Evolutionary conservation across 2,888 invertebrate genomes (phyloP), one percentile per base, ranked within the genome.

Genomic region (Aplocera efformata): DNA sequence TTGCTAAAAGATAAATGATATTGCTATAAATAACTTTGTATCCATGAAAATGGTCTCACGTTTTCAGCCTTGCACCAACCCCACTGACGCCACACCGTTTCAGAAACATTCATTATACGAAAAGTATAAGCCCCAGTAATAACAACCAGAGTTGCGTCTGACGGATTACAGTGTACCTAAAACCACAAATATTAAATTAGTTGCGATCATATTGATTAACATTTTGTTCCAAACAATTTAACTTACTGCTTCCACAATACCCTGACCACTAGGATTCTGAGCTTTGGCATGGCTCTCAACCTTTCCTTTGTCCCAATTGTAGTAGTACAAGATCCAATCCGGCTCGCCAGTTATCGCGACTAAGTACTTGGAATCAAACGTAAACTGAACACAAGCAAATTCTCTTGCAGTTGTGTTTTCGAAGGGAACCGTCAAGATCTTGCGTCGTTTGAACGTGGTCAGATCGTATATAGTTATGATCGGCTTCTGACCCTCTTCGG

Each of bases 31-130:
- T n/a, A n/a, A n/a, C n/a, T n/a, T n/a, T n/a, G n/a, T n/a, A n/a
- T n/a, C n/a, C n/a, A n/a, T n/a, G n/a, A n/a, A n/a, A n/a, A n/a
- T n/a, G n/a, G n/a, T n/a, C n/a, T n/a, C n/a, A 89, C 89, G 52
- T 89, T 89, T 71, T 96, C 96, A 23, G 93, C 91, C 72, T 96
- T 97, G 51, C 94, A 91, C 80, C 93, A 96, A 6, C 95, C 96
- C 84, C 93, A 96, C 48, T 94, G 94, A 22, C 95, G 91, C 92
- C 96, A 94, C 6, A 92, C 91, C 1, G 92, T 93, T 66, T 96
- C 96, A 10, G 92, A 89, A 26, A 93, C 93, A 20, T 93, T 94
- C 77, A 95, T 89, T 51, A 95, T 91, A 54, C 94, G 91, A 63
- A 95, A 93, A 2, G 92, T 90, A 36, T 91, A 91, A 0, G 89